Base-by-base conservation (phyloP, 2,888 invertebrate genomes). In the Fragum fragum region DNA sequence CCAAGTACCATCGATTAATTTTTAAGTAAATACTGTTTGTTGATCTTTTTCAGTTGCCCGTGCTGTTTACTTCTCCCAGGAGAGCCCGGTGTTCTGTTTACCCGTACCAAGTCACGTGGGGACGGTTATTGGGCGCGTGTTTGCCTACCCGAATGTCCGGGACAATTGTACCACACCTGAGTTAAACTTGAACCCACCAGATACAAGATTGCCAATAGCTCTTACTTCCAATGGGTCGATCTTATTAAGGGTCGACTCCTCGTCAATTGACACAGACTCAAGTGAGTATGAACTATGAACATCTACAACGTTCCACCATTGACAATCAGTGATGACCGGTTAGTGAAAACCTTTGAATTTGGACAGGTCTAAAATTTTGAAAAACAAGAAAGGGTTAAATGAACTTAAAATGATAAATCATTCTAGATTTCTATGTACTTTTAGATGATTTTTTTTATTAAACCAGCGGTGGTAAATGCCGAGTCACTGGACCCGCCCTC, bases 21-120 rank as follows among this genome's bases (percentile, higher is more conserved):
- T 36, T 42, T 42, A 42, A 42, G 26, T 42, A 66, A 70, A 66
- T 23, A 66, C 21, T 42, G 42, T 70, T 80, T 80, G 52, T 66
- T 53, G 21, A 70, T 74, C 72, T 72, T 57, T 82, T 82, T 28
- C 83, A 84, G 83, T 47, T 18, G 1, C 39, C 14, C 61, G 53
- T 28, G 73, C 73, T 78, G 57, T 84, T 75, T 84, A 84, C 57
- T 80, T 84, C 77, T 53, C 86, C 39, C 76, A 83, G 68, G 70
- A 76, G 73, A 73, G 69, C 2, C 79, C 76, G 21, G 47, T 71
- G 26, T 69, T 83, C 36, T 83, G 81, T 78, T 79, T 83, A 52
- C 79, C 79, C 6, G 21, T 66, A 42, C 55, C 70, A 11, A 68
- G 77, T 52, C 42, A 42, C 47, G 70, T 26, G 18, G 79, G 81